Evolutionary conservation across 2,888 invertebrate genomes (phyloP).

Genomic region (Sepioteuthis lessoniana): DNA sequence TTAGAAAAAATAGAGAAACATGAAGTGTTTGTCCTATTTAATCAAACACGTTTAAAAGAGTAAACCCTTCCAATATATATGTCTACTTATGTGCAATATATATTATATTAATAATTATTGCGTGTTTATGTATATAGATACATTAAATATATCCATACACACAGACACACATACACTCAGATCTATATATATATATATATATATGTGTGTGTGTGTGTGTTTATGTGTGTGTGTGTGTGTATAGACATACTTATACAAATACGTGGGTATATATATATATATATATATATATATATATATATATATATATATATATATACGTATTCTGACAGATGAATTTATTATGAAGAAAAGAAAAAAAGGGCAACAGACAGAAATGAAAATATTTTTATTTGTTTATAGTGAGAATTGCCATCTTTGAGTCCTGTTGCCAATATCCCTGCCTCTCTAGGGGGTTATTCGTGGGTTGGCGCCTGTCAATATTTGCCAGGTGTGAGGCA

Average conservation of each 20-base stretch:
- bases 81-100: too few species aligned
- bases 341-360: neutral
- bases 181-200: neutral
- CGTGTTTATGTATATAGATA: too few species aligned
- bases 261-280: too few species aligned
- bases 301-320: neutral
- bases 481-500: neutral
- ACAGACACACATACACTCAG: neutral
- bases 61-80: too few species aligned
- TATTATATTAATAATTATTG: too few species aligned
- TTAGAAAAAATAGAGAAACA: too few species aligned
- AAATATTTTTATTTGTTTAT: neutral
- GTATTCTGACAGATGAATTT: neutral
- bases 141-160: neutral
- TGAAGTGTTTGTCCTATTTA: too few species aligned
- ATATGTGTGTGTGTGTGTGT: neutral
- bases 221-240: neutral
- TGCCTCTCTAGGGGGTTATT: neutral
- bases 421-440: neutral
- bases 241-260: too few species aligned
- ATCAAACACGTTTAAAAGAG: too few species aligned
- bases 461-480: neutral
- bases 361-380: neutral
- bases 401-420: neutral
- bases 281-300: too few species aligned